These are phyloP conservation scores for Cyclophora punctaria DNA, from an alignment of 2,888 invertebrate species.

Conservation along the genomic window DNA sequence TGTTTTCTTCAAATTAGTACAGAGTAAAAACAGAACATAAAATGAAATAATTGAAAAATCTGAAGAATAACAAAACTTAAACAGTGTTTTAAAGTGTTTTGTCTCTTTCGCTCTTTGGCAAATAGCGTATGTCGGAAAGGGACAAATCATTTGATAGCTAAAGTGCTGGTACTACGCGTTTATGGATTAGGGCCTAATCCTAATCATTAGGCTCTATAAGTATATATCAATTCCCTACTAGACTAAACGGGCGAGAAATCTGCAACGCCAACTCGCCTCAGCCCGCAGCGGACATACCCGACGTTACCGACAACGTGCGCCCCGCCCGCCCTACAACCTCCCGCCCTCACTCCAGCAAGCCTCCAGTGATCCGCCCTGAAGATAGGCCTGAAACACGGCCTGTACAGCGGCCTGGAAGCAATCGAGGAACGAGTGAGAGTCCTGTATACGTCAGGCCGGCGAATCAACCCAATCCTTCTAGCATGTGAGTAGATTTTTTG, in stretches of 20 bases:
- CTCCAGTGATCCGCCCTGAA: conserved; percentile 32
- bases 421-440: conserved; percentile 22
- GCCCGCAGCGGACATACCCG: conserved; percentile 35
- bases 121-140: no score
- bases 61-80: no score
- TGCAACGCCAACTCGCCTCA: conserved; percentile 63
- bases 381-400: conserved; percentile 41
- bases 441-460: conserved; percentile 50
- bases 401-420: conserved; percentile 27
- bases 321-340: conserved; percentile 13
- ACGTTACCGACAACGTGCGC: conserved; percentile 8
- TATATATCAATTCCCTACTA: not conserved
- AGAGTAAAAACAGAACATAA: no score
- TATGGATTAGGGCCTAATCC: no score
- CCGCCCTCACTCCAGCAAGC: conserved; percentile 8
- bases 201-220: no score
- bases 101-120: no score
- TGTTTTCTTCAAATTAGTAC: no score
- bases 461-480: conserved; percentile 39
- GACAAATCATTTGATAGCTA: no score
- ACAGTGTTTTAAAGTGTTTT: no score
- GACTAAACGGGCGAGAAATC: conserved; percentile 76
- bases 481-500: conserved; percentile 43
- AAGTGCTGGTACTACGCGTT: no score
- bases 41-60: no score